Evolutionary conservation across 1,140 invertebrate genomes (phyloP).

Genomic region (Drosophila pallidifrons): DNA sequence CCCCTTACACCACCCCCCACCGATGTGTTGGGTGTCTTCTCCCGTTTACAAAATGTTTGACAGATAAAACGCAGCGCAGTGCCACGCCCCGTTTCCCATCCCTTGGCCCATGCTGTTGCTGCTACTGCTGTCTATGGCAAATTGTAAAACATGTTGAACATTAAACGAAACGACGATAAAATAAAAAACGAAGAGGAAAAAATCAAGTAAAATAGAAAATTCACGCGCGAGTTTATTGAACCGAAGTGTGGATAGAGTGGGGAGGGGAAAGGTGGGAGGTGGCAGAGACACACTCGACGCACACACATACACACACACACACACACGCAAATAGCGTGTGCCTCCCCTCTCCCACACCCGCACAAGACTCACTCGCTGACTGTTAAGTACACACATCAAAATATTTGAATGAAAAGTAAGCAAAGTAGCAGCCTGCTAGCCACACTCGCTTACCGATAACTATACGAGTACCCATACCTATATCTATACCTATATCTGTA

Average conservation of each 20-base stretch:
- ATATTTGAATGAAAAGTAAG: slow-evolving; percentile 82
- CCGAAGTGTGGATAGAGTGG: slow-evolving; percentile 30
- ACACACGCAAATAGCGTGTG: slow-evolving; percentile 49
- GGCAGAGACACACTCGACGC: background rate
- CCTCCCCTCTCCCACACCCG: background rate
- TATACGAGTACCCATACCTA: slow-evolving; percentile 1
- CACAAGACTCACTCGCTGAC: slow-evolving; percentile 9
- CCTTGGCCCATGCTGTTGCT: slow-evolving; percentile 22
- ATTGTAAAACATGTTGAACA: slow-evolving; percentile 65
- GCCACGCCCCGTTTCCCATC: slow-evolving; percentile 30
- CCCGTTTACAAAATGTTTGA: slow-evolving; percentile 64
- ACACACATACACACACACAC: background rate
- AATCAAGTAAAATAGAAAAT: slow-evolving; percentile 68
- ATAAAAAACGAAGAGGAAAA: slow-evolving; percentile 16
- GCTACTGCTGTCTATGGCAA: slow-evolving; percentile 42
- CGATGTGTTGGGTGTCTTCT: slow-evolving; percentile 8
- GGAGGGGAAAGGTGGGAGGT: background rate
- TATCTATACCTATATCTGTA: background rate
- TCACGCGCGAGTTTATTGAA: slow-evolving; percentile 80
- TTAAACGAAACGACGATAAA: slow-evolving; percentile 47
- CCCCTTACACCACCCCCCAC: background rate
- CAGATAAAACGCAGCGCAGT: slow-evolving; percentile 63
- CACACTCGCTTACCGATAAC: slow-evolving; percentile 4
- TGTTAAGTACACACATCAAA: slow-evolving; percentile 57
- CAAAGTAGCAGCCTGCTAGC: slow-evolving; percentile 60